phyloP scores from a whole-genome alignment of 2,888 invertebrate genomes.

The Ectropis crepuscularia region DNA sequence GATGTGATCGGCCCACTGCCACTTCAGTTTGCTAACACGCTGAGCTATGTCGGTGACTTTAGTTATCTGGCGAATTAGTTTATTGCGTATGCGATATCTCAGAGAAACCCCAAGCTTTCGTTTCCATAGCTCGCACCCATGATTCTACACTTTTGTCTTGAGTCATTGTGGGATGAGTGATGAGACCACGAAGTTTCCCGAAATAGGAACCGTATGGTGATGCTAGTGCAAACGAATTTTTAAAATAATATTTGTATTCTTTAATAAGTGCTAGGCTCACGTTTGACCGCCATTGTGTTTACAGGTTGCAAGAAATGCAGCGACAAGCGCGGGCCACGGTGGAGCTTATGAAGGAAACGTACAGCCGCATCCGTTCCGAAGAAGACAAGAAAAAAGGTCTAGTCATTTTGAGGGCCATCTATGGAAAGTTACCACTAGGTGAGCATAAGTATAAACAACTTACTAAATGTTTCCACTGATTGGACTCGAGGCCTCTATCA shows the following conservation, averaged over 20 bases:
- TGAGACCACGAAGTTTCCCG: too few relatives aligned
- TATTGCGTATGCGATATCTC: too few relatives aligned
- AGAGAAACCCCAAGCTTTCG: too few relatives aligned
- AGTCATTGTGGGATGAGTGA: too few relatives aligned
- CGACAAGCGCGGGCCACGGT: constrained; percentile 94
- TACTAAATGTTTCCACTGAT: not conserved
- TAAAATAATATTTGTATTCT: not conserved
- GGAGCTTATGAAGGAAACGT: constrained; percentile 96
- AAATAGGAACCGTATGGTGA: not conserved
- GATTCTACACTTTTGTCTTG: too few relatives aligned
- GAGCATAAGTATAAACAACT: constrained; percentile 15
- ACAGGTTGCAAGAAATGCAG: constrained; percentile 90
- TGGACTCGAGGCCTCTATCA: not conserved
- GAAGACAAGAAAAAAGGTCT: constrained; percentile 94
- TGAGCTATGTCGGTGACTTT: too few relatives aligned
- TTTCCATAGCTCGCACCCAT: too few relatives aligned
- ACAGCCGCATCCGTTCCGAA: constrained; percentile 91
- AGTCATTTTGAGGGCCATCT: constrained; percentile 92
- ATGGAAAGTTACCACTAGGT: constrained; percentile 88
- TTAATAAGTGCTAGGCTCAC: not conserved
- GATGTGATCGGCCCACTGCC: too few relatives aligned
- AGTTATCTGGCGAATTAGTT: too few relatives aligned
- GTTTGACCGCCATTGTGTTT: not conserved
- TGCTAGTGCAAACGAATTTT: not conserved
- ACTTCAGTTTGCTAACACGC: too few relatives aligned